A percentile compares a stretch with the other conserved stretches of the same genome.
Evolutionary conservation across 2,797 vertebrate genomes (phyloP).

Genomic region (Hydrocynus forskahlii): DNA sequence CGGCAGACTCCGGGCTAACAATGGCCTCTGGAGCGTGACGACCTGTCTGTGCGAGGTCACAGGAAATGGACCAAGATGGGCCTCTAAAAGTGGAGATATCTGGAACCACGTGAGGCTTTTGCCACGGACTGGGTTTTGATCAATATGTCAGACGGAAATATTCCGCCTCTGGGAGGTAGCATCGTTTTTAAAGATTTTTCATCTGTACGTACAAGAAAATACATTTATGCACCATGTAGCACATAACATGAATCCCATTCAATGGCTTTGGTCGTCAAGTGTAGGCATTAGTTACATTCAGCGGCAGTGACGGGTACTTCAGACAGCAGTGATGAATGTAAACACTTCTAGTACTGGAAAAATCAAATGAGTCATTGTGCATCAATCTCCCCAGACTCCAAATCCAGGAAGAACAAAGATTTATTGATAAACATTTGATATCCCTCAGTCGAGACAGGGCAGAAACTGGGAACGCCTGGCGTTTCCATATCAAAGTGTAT

Average conservation of each 20-base stretch:
- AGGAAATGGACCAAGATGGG: slow-evolving; percentile 25
- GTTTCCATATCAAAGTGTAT: slow-evolving; percentile 4
- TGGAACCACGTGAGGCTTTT: slow-evolving; percentile 16
- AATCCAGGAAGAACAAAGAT: slow-evolving; percentile 6
- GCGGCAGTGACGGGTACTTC: background rate
- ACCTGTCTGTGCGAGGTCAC: slow-evolving; percentile 8
- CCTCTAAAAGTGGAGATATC: background rate
- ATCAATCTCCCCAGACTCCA: background rate
- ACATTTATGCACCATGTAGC: background rate
- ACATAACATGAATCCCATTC: slow-evolving; percentile 5
- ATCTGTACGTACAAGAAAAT: background rate
- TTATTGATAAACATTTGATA: slow-evolving; percentile 6
- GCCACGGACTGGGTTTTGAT: background rate
- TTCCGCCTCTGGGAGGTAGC: background rate
- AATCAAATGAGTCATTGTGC: slow-evolving; percentile 30
- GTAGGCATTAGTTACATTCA: background rate
- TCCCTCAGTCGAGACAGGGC: background rate
- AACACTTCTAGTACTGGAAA: slow-evolving; percentile 4
- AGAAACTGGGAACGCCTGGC: background rate
- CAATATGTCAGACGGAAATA: slow-evolving; percentile 18
- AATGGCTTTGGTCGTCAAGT: background rate
- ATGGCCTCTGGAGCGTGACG: slow-evolving; percentile 12
- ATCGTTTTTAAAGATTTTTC: background rate
- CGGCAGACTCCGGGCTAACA: background rate
- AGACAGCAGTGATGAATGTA: slow-evolving; percentile 1